A percentile compares a stretch with the other conserved stretches of the same genome.
phyloP scores from a whole-genome alignment of 2,888 invertebrate genomes.

The Iselma pallidipennis region DNA sequence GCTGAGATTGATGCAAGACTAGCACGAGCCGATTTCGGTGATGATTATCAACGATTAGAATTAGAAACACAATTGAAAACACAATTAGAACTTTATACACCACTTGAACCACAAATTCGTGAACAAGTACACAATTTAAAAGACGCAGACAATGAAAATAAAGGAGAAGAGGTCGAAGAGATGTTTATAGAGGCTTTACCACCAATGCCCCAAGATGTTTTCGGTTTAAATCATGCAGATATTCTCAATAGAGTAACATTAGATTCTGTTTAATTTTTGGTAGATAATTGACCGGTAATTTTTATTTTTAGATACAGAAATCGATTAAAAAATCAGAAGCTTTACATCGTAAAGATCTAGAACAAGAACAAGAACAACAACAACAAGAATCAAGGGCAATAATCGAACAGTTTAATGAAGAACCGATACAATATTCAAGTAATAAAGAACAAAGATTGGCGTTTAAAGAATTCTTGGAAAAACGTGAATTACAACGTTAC shows the following conservation, averaged over 20 bases:
- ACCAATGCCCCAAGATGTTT: slow-evolving; percentile 72
- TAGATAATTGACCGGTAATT: background rate
- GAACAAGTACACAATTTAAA: slow-evolving; percentile 39
- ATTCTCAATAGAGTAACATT: slow-evolving; percentile 60
- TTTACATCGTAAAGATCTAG: slow-evolving; percentile 34
- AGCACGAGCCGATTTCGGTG: slow-evolving; percentile 67
- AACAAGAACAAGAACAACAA: slow-evolving; percentile 24
- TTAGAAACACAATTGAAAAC: slow-evolving; percentile 43
- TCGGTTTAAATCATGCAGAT: slow-evolving; percentile 68
- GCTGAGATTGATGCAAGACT: slow-evolving; percentile 66
- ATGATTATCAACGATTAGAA: slow-evolving; percentile 63
- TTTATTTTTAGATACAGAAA: slow-evolving; percentile 43
- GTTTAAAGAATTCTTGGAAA: slow-evolving; percentile 42
- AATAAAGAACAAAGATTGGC: slow-evolving; percentile 56
- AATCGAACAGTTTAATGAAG: slow-evolving; percentile 30
- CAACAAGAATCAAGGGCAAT: slow-evolving; percentile 32
- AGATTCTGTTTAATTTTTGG: background rate
- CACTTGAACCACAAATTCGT: slow-evolving; percentile 59
- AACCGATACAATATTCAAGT: slow-evolving; percentile 40
- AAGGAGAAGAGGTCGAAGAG: slow-evolving; percentile 27
- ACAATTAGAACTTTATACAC: slow-evolving; percentile 55
- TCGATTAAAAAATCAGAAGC: slow-evolving; percentile 47
- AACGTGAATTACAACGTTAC: slow-evolving; percentile 14
- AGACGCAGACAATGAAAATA: no score
- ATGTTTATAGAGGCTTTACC: slow-evolving; percentile 60